These are phyloP conservation scores for Oncorhynchus gorbuscha DNA, from an alignment of 2,113 vertebrate genomes.

Conservation along the genomic window DNA sequence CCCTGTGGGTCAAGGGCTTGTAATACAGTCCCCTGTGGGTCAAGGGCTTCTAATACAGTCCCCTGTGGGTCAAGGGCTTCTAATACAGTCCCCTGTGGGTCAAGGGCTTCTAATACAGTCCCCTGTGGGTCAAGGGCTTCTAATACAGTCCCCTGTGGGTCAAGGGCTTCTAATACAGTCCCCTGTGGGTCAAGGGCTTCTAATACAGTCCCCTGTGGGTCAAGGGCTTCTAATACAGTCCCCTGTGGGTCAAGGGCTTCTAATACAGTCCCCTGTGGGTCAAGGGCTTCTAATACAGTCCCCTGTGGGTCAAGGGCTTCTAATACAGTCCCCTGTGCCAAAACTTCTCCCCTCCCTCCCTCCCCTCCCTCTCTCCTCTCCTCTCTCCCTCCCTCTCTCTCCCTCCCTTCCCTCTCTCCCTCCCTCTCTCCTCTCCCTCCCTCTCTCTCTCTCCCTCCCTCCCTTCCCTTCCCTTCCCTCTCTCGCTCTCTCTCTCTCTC, in stretches of 20 bases:
- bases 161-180: constrained; percentile 83
- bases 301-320: constrained; percentile 81
- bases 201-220: constrained; percentile 79
- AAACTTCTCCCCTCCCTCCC: too few species aligned
- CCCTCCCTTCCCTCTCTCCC: too few species aligned
- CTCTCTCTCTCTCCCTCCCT: too few species aligned
- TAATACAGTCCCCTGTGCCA: constrained; percentile 82
- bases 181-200: constrained; percentile 81
- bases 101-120: constrained; percentile 83
- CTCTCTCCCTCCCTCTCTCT: too few species aligned
- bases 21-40: constrained; percentile 79
- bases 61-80: constrained; percentile 81
- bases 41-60: constrained; percentile 83
- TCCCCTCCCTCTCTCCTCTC: too few species aligned
- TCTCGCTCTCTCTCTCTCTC: too few species aligned
- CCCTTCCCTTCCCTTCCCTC: too few species aligned
- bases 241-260: constrained; percentile 81
- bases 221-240: constrained; percentile 83
- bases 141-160: constrained; percentile 79
- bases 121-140: constrained; percentile 81
- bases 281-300: constrained; percentile 83
- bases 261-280: constrained; percentile 79
- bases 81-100: constrained; percentile 79
- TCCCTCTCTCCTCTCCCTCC: too few species aligned
- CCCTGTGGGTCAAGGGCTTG: constrained; percentile 81